Percentiles rank a stretch among this genome's conserved stretches.
These are phyloP conservation scores for Cygnus buccinator DNA, from an alignment of 2,113 vertebrate genomes.

Conservation along the genomic window DNA sequence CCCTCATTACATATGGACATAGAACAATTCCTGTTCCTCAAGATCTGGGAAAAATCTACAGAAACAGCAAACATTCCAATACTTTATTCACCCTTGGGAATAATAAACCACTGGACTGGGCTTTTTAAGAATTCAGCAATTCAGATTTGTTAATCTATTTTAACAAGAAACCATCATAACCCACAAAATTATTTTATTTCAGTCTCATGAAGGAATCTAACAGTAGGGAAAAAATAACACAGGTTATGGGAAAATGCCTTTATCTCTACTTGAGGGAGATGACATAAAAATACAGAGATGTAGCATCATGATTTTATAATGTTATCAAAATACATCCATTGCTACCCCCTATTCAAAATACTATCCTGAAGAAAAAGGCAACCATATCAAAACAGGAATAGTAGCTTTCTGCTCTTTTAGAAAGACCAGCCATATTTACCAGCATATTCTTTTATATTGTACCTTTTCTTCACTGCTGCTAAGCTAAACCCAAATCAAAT, in stretches of 20 bases:
- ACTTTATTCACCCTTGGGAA: not conserved
- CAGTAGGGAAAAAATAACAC: not conserved
- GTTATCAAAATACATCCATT: constrained; percentile 12
- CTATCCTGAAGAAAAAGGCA: not conserved
- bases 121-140: constrained; percentile 5
- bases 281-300: not conserved
- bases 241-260: not conserved
- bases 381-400: not conserved
- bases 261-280: not conserved
- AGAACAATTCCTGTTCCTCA: not conserved
- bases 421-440: not conserved
- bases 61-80: not conserved
- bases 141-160: not conserved
- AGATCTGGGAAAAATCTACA: not conserved
- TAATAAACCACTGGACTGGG: not conserved
- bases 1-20: not conserved
- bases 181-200: not conserved
- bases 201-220: not conserved
- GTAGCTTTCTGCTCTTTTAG: not conserved
- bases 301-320: not conserved
- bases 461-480: not conserved
- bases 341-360: not conserved
- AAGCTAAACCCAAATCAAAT: not conserved
- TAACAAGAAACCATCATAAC: not conserved
- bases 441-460: not conserved